Evolutionary conservation across 2,888 invertebrate genomes (phyloP).

Genomic region (Drosophila nr. perissopoda): DNA sequence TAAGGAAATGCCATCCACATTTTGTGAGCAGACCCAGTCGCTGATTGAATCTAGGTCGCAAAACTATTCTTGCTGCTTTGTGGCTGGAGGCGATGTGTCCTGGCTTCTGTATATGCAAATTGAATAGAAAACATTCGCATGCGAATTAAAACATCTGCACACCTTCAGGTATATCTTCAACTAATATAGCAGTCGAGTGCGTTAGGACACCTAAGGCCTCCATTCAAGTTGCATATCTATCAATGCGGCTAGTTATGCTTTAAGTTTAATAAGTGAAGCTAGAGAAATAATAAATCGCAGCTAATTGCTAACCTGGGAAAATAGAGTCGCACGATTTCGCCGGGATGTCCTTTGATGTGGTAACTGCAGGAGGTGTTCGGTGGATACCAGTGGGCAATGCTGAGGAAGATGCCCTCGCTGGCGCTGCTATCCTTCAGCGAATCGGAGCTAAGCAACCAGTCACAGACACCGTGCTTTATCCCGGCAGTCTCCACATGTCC

Average conservation of each 20-base stretch:
- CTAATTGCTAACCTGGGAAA: constrained; percentile 90
- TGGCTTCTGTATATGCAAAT: not conserved
- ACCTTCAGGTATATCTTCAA: not conserved
- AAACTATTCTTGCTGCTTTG: not conserved
- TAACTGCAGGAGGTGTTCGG: constrained; percentile 97
- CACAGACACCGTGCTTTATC: constrained; percentile 93
- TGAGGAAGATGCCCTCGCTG: constrained; percentile 94
- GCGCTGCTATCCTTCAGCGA: constrained; percentile 91
- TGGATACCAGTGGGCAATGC: constrained; percentile 97
- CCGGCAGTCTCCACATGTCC: constrained; percentile 96
- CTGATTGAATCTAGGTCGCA: not conserved
- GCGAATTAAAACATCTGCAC: constrained; percentile 1
- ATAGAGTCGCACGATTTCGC: constrained; percentile 94
- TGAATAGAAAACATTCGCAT: constrained; percentile 1
- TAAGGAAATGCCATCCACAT: not conserved
- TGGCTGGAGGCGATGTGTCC: not conserved
- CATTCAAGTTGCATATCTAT: not conserved
- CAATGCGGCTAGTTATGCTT: not conserved
- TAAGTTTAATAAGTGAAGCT: not conserved
- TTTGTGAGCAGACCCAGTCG: not conserved
- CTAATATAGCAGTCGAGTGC: not conserved
- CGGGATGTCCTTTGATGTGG: constrained; percentile 93
- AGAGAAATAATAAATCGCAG: not conserved
- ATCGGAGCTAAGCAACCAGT: constrained; percentile 94
- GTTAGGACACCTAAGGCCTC: not conserved